A percentile compares a stretch with the other conserved stretches of the same genome.
Evolutionary conservation across 2,888 invertebrate species (phyloP).

Genomic region (Philereme transversata): DNA sequence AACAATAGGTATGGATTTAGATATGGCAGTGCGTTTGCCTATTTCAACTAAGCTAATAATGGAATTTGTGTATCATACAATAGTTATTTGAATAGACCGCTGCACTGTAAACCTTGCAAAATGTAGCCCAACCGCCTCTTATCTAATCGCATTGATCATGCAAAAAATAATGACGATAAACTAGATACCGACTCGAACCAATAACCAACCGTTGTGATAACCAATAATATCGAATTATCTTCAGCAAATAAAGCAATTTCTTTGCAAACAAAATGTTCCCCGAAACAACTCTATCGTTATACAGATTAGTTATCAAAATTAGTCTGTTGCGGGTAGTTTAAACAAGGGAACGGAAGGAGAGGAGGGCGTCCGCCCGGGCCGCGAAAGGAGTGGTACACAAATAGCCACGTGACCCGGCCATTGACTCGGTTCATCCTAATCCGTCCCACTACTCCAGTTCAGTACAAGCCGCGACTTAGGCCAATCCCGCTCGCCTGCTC

Average conservation of each 20-base stretch:
- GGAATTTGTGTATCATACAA: constrained; percentile 4
- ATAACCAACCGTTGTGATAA: constrained; percentile 16
- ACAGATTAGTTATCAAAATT: constrained; percentile 74
- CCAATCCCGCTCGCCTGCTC: constrained; percentile 43
- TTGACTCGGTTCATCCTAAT: constrained; percentile 83
- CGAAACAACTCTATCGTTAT: constrained; percentile 54
- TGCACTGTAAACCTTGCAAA: constrained; percentile 7
- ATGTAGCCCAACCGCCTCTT: constrained; percentile 7
- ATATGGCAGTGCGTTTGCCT: background rate
- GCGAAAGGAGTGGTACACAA: constrained; percentile 70
- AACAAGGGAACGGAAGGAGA: constrained; percentile 66
- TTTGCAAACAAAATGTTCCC: constrained; percentile 34
- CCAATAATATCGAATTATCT: constrained; percentile 20
- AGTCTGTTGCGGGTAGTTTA: constrained; percentile 68
- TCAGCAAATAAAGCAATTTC: constrained; percentile 26
- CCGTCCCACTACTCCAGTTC: constrained; percentile 83
- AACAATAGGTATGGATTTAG: constrained; percentile 4
- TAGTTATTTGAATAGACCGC: constrained; percentile 15
- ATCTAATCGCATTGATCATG: constrained; percentile 24
- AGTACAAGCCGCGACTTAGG: constrained; percentile 49
- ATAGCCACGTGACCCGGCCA: constrained; percentile 82
- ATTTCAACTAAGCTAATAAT: background rate
- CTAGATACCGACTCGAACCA: constrained; percentile 8
- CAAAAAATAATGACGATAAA: constrained; percentile 27
- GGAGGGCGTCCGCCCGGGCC: constrained; percentile 53